A percentile compares a stretch with the other conserved stretches of the same genome.
Evolutionary conservation across 2,113 vertebrate genomes (phyloP).

Genomic region (Corapipo altera): DNA sequence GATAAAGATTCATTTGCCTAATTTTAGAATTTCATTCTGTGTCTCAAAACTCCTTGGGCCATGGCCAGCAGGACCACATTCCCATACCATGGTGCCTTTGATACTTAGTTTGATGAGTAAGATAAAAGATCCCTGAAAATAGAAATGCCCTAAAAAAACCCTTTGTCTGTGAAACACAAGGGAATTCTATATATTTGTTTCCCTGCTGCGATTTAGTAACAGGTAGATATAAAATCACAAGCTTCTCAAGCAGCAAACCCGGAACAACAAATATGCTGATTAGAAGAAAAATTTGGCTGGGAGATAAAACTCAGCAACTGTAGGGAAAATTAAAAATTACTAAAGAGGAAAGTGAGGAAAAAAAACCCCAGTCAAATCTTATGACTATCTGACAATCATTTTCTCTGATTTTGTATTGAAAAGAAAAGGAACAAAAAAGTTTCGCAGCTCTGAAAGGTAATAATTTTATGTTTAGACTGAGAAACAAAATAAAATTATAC

Average conservation of each 20-base stretch:
- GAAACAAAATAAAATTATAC: slow-evolving; percentile 12
- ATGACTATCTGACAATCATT: neutral
- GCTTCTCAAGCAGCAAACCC: neutral
- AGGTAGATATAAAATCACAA: neutral
- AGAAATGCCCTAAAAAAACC: neutral
- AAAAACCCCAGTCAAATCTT: neutral
- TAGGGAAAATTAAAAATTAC: neutral
- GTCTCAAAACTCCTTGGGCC: neutral
- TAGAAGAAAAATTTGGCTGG: neutral
- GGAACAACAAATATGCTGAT: neutral
- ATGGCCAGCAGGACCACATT: neutral
- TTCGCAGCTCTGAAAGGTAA: neutral
- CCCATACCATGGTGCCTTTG: neutral
- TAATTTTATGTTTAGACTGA: neutral
- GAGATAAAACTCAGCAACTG: neutral
- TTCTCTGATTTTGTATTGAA: neutral
- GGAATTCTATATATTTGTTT: neutral
- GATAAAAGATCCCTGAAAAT: neutral
- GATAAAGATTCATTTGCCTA: neutral
- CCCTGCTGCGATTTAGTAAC: neutral
- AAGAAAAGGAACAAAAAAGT: neutral
- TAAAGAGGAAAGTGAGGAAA: fast-evolving
- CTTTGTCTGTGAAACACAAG: neutral
- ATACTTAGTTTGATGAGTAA: neutral
- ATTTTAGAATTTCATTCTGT: neutral